Base-by-base conservation (phyloP, 2,888 invertebrate genomes). In the Drosophila fungiperda region DNA sequence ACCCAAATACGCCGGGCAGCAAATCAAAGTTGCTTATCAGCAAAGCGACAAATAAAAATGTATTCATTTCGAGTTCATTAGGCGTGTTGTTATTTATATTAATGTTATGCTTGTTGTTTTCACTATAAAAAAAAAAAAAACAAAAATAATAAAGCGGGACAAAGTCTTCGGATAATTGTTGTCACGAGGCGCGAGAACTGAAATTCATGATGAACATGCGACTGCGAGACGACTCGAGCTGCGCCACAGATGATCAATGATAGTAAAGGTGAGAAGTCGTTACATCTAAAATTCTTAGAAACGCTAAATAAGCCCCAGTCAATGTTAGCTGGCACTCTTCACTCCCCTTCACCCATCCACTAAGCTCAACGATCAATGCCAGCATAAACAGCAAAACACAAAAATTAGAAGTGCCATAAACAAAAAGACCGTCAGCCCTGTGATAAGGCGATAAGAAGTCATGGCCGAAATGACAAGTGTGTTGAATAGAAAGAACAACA, bases 31-130 rank as follows among this genome's bases (percentile, higher is more conserved):
- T 82, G 70, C 69, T 82, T 77, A 74, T 77, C 80, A 80, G 71
- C 63, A 68, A 68, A 68, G 49, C 67, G 62, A 73, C 65, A 78
- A 74, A 70, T 73, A 75, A 77, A 77, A 87, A 80, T 82, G 84
- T 87, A 82, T 80, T 82, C 82, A 84, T 84, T 80, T 76, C 68
- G 64, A 68, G 76, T 87, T 85, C 80, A 84, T 87, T 78, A 87
- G 76, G 67, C 64, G 69, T 78, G 69, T 80, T 75, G 75, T 64
- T 70, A 59, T 78, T 66, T 61, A 65, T 70, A 29, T 66, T 80
- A 48, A 60, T 59, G 32, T 63, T 55, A 23, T 48, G 53, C 8
- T 57, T 59, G 50, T 26, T 65, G 54, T 35, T 42, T 53, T 35
- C 3, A 58, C 49, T 58, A 67, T 23, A 62, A 49, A 1, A 49